Evolutionary conservation across 1,140 invertebrate species (phyloP), one percentile per base, ranked within the genome.

Genomic region (Coelopa frigida): DNA sequence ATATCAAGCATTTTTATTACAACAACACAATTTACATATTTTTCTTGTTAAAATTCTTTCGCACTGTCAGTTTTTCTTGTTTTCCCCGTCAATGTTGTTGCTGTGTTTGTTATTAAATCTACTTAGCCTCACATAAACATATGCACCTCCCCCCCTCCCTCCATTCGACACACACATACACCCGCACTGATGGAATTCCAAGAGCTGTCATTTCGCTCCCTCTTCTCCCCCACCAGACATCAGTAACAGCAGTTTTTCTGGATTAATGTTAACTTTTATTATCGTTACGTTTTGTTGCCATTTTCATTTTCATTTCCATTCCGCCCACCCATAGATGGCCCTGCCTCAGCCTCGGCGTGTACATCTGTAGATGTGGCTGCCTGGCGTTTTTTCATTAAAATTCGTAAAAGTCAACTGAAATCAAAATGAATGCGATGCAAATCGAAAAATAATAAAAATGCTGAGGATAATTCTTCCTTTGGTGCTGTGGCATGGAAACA

Each of bases 211-310:
- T n/a, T n/a, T n/a, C n/a, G n/a, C n/a, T n/a, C n/a, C n/a, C n/a
- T n/a, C n/a, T n/a, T n/a, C n/a, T n/a, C n/a, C n/a, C n/a, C n/a
- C n/a, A n/a, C n/a, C n/a, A n/a, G n/a, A n/a, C n/a, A n/a, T n/a
- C n/a, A n/a, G n/a, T n/a, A n/a, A n/a, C n/a, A n/a, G n/a, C n/a
- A n/a, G n/a, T n/a, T n/a, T n/a, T n/a, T n/a, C n/a, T 47, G 51
- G 55, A 58, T 63, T 58, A 61, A 64, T 63, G 58, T 63, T 63
- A 61, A 63, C 63, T 63, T 63, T 58, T 53, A 55, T 58, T 57
- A 54, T 52, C 58, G 49, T 63, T 47, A 40, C 52, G 53, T 55
- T 52, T 7, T 36, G 8, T 29, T 29, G 8, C n/a, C n/a, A 36
- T 10, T 36, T 7, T 8, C 7, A 36, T 36, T 36, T 6, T 17